Conservation (phyloP, 1,140 invertebrate species). For the Monochamus saltuarius region DNA sequence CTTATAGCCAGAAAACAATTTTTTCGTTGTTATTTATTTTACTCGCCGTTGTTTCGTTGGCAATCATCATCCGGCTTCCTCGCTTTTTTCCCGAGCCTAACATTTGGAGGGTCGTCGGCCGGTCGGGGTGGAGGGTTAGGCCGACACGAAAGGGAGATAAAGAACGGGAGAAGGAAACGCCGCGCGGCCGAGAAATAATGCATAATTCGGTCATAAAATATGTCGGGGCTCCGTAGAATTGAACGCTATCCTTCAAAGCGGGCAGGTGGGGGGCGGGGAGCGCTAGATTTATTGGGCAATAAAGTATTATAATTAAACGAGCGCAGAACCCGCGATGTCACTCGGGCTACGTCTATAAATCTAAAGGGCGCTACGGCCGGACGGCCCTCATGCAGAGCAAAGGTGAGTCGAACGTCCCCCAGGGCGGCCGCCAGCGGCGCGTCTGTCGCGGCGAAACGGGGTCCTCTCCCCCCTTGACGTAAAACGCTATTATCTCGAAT, state of each 20-base stretch:
- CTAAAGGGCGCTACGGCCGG: slow-evolving; percentile 33
- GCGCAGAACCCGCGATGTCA: slow-evolving; percentile 49
- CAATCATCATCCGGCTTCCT: slow-evolving; percentile 21
- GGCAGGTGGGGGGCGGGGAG: slow-evolving; percentile 39
- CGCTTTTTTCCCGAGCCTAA: too few relatives aligned
- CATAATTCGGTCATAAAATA: slow-evolving; percentile 56
- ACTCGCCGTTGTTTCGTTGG: slow-evolving; percentile 13
- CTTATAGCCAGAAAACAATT: too few relatives aligned
- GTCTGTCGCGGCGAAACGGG: not conserved
- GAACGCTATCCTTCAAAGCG: slow-evolving; percentile 54
- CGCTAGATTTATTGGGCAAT: slow-evolving; percentile 54
- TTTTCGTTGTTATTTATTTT: too few relatives aligned
- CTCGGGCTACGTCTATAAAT: slow-evolving; percentile 48
- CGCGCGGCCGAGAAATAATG: slow-evolving; percentile 46
- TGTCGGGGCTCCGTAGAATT: slow-evolving; percentile 51
- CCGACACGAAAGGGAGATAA: slow-evolving; percentile 28
- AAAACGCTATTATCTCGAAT: too few relatives aligned
- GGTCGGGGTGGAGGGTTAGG: slow-evolving; percentile 18
- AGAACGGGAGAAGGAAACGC: slow-evolving; percentile 37
- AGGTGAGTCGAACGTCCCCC: slow-evolving; percentile 34
- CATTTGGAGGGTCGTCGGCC: too few relatives aligned
- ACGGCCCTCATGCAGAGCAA: slow-evolving; percentile 37
- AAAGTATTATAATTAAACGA: slow-evolving; percentile 56
- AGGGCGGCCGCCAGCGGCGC: not conserved
- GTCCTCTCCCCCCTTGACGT: too few relatives aligned